Conservation (phyloP, 2,888 invertebrate genomes). For the Eupithecia subfuscata region DNA sequence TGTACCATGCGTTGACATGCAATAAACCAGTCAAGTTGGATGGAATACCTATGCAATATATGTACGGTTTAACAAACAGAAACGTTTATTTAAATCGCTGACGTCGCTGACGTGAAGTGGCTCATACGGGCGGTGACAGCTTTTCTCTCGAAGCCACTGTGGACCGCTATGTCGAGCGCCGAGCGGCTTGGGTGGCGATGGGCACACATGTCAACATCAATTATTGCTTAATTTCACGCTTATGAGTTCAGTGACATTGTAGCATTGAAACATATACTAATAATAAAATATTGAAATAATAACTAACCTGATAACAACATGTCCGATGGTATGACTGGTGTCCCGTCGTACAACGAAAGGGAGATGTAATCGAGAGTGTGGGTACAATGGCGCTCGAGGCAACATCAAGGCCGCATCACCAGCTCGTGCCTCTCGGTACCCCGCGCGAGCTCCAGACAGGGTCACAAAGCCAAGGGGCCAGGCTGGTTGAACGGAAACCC, state of each 20-base stretch:
- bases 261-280: background rate
- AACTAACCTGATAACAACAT: constrained; percentile 93
- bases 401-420: constrained; percentile 93
- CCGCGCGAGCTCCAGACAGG: constrained; percentile 89
- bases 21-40: constrained; percentile 59
- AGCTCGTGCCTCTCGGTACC: constrained; percentile 93
- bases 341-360: constrained; percentile 93
- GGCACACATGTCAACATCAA: constrained; percentile 39
- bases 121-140: constrained; percentile 57
- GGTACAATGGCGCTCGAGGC: constrained; percentile 95
- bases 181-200: constrained; percentile 51
- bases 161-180: constrained; percentile 49
- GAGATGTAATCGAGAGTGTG: constrained; percentile 94
- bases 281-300: constrained; percentile 3
- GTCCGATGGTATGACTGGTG: constrained; percentile 87
- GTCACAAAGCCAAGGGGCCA: constrained; percentile 87
- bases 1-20: constrained; percentile 49
- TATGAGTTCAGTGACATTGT: constrained; percentile 41
- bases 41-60: constrained; percentile 50
- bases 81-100: constrained; percentile 53
- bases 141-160: constrained; percentile 50
- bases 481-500: constrained; percentile 86
- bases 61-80: constrained; percentile 50
- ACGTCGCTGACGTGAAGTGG: constrained; percentile 57
- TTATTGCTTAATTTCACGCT: constrained; percentile 46